These are phyloP conservation scores for Blastobasis adustella DNA, from an alignment of 2,888 invertebrate species.

Conservation along the genomic window DNA sequence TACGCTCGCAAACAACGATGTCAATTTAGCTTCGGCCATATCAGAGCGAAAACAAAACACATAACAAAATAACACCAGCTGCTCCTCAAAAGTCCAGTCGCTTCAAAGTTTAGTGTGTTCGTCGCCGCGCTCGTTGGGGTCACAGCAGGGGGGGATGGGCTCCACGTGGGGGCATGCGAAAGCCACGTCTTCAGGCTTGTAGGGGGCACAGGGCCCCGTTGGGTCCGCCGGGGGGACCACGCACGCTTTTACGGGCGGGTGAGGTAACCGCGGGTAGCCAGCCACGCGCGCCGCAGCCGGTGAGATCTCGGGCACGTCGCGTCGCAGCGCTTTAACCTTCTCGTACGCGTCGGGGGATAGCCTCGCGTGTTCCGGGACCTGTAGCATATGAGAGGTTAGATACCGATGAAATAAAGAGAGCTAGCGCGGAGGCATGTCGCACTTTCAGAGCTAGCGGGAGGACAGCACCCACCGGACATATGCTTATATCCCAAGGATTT, in stretches of 20 bases:
- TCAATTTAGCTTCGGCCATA: no score
- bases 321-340: conserved; percentile 44
- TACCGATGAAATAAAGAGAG: no score
- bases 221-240: conserved; percentile 29
- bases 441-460: no score
- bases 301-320: conserved; percentile 48
- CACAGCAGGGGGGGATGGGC: conserved; percentile 46
- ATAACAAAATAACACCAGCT: no score
- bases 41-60: no score
- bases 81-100: no score
- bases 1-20: no score
- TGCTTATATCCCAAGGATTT: no score
- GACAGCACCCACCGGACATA: no score
- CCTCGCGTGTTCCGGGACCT: conserved; percentile 60
- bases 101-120: conserved; percentile 1
- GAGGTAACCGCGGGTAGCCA: conserved; percentile 30
- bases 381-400: not conserved
- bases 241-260: conserved; percentile 35
- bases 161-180: conserved; percentile 53
- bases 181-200: conserved; percentile 50
- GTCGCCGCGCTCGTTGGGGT: conserved; percentile 29
- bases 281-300: conserved; percentile 46
- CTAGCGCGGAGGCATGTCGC: no score
- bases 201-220: conserved; percentile 34
- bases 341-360: conserved; percentile 51